Percentiles rank a stretch among this genome's conserved stretches.
These are phyloP conservation scores for Thamnophis sirtalis DNA, from an alignment of 2,113 vertebrate species.

Conservation along the genomic window DNA sequence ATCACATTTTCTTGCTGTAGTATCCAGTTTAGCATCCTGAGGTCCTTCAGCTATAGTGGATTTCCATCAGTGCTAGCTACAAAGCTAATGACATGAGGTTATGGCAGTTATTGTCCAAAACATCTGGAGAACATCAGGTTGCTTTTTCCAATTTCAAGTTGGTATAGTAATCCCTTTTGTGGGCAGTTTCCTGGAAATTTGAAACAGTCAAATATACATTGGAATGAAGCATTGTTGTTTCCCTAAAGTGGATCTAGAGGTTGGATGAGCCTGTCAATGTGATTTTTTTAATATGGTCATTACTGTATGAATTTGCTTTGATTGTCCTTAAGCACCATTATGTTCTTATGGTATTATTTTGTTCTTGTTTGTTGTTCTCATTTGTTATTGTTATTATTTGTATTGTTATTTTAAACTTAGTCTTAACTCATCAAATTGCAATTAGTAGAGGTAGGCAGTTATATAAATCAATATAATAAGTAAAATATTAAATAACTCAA, in stretches of 20 bases:
- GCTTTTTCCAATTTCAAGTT: background rate
- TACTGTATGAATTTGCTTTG: background rate
- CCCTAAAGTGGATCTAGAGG: background rate
- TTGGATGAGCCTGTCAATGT: background rate
- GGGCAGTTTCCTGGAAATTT: background rate
- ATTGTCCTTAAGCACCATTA: background rate
- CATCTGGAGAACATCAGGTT: background rate
- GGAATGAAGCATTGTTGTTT: background rate
- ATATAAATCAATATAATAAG: background rate
- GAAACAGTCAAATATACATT: background rate
- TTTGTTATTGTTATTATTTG: background rate
- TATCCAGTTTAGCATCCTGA: background rate
- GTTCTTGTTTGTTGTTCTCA: background rate
- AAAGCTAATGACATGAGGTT: background rate
- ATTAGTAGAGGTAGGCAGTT: background rate
- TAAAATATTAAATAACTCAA: background rate
- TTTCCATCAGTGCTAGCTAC: background rate
- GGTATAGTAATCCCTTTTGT: background rate
- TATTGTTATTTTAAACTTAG: background rate
- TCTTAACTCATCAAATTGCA: background rate
- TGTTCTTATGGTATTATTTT: background rate
- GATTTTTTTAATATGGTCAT: background rate
- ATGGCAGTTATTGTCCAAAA: background rate
- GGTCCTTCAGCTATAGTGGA: background rate
- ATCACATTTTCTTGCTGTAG: background rate